These are phyloP conservation scores for Rhagoletis pomonella DNA, from an alignment of 1,140 invertebrate species.

Conservation along the genomic window DNA sequence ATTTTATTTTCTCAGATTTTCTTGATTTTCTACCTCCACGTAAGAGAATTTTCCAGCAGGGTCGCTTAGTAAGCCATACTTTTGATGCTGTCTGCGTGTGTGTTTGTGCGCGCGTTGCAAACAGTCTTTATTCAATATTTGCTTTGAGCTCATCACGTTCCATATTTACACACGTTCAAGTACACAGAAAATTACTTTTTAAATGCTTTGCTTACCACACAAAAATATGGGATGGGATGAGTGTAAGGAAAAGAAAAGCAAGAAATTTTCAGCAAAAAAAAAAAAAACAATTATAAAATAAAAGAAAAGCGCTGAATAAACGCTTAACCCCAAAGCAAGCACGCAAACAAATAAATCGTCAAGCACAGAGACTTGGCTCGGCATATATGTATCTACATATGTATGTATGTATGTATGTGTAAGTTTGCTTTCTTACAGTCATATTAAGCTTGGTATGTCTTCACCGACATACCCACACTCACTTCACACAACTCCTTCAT, in stretches of 20 bases:
- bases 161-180: constrained; percentile 48
- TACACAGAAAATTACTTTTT: constrained; percentile 52
- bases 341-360: constrained; percentile 25
- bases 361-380: neutral
- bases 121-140: constrained; percentile 27
- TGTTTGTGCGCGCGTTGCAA: neutral
- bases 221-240: neutral
- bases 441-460: neutral
- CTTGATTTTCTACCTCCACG: too few relatives aligned
- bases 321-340: neutral
- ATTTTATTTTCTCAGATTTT: too few relatives aligned
- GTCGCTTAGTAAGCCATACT: too few relatives aligned
- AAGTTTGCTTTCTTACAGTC: neutral
- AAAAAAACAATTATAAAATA: neutral
- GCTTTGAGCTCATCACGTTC: constrained; percentile 41
- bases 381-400: neutral
- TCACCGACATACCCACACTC: neutral
- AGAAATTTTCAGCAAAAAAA: neutral
- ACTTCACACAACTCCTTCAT: neutral
- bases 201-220: neutral
- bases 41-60: too few relatives aligned
- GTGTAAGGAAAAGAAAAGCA: neutral
- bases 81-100: too few relatives aligned
- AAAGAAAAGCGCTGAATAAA: constrained; percentile 9
- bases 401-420: neutral